These are phyloP conservation scores for Indri indri DNA, from an alignment of 2,113 vertebrate species.

Conservation along the genomic window DNA sequence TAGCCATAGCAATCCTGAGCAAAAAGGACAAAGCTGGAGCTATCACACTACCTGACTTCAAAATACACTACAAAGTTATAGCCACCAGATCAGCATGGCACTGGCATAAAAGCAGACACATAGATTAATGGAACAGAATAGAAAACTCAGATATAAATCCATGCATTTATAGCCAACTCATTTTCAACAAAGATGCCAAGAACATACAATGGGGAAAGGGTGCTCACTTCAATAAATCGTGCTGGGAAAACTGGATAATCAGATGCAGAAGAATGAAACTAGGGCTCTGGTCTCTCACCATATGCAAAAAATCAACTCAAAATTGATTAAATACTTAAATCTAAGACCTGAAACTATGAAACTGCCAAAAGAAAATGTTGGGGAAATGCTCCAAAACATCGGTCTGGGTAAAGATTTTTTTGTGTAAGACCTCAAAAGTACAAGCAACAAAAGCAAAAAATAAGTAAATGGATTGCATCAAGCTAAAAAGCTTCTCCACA, in stretches of 20 bases:
- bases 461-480: not conserved
- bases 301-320: not conserved
- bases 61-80: not conserved
- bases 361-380: not conserved
- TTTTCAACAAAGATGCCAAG: not conserved
- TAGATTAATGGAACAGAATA: not conserved
- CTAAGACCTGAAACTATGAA: not conserved
- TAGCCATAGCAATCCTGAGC: not conserved
- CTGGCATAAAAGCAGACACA: not conserved
- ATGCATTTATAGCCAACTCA: not conserved
- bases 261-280: not conserved
- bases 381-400: not conserved
- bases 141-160: not conserved
- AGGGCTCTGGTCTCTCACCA: not conserved
- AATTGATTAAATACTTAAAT: not conserved
- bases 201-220: not conserved
- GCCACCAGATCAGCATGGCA: not conserved
- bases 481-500: too few species aligned
- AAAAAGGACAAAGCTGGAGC: not conserved
- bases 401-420: not conserved
- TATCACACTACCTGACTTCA: not conserved
- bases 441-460: not conserved
- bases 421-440: not conserved
- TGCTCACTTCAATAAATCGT: not conserved
- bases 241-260: not conserved